Percentiles rank a stretch among this genome's conserved stretches.
Conservation (phyloP, 2,797 vertebrate genomes). For the Nyctalus aviator region DNA sequence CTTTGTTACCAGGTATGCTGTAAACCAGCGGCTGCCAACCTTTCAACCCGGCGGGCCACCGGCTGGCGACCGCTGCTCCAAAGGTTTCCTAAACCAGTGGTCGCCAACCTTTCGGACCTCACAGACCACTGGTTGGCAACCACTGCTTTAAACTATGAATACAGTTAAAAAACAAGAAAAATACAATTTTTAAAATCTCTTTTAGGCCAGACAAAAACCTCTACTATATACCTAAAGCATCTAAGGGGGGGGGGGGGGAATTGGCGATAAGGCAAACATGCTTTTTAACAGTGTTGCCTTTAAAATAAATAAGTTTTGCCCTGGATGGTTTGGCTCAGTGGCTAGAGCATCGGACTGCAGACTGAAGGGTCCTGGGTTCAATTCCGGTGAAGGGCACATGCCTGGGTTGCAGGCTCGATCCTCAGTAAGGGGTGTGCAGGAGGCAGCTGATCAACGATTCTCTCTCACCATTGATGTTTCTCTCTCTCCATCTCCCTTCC, state of each 20-base stretch:
- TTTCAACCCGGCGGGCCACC: too few species aligned
- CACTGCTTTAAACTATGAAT: neutral
- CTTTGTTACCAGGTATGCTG: neutral
- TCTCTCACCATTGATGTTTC: neutral
- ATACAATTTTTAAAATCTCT: neutral
- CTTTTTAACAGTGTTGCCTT: neutral
- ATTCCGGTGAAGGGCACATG: neutral
- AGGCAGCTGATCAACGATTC: neutral
- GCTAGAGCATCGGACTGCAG: neutral
- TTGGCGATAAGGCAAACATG: neutral
- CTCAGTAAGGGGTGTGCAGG: neutral
- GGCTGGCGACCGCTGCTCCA: too few species aligned
- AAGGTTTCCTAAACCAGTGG: too few species aligned
- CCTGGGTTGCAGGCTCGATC: neutral
- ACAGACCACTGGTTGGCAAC: too few species aligned
- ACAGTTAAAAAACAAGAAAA: conserved; percentile 9
- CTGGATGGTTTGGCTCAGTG: neutral
- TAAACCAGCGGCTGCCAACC: too few species aligned
- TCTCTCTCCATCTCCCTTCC: neutral
- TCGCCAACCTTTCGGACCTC: too few species aligned
- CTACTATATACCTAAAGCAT: neutral
- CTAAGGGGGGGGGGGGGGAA: neutral
- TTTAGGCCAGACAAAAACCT: conserved; percentile 8
- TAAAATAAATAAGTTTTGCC: neutral
- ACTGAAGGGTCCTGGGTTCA: neutral